Percentiles rank a stretch among this genome's conserved stretches.
These are phyloP conservation scores for Pocillopora verrucosa DNA, from an alignment of 64 coral and sea anemone species.

Conservation along the genomic window DNA sequence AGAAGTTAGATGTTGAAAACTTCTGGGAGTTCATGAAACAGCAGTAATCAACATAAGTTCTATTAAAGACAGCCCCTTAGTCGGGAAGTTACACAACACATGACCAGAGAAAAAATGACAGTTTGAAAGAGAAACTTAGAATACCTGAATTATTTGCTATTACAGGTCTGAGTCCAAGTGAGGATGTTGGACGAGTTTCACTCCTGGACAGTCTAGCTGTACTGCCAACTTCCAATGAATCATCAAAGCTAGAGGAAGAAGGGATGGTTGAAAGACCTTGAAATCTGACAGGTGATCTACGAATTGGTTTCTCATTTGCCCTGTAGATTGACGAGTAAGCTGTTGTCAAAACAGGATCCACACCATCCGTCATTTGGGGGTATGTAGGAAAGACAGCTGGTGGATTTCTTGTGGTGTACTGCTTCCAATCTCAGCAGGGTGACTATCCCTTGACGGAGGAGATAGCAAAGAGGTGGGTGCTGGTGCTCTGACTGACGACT, in stretches of 20 bases:
- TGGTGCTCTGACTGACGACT: background rate
- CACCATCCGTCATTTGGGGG: background rate
- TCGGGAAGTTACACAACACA: too few relatives aligned
- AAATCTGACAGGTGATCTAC: background rate
- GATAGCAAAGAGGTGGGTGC: background rate
- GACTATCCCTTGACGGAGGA: conserved; percentile 25
- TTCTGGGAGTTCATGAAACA: too few relatives aligned
- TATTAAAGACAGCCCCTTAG: too few relatives aligned
- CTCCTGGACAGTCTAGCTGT: background rate
- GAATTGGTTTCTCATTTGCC: background rate
- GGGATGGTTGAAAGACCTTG: conserved; percentile 13
- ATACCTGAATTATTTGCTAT: conserved; percentile 58
- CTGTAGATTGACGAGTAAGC: conserved; percentile 26
- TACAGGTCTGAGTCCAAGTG: conserved; percentile 41
- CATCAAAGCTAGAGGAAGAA: conserved; percentile 68
- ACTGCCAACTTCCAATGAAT: conserved; percentile 67
- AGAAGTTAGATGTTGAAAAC: too few relatives aligned
- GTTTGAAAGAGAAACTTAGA: too few relatives aligned
- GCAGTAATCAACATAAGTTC: too few relatives aligned
- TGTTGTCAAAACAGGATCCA: background rate
- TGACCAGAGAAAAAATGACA: too few relatives aligned
- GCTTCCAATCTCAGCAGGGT: background rate
- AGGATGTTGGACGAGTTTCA: conserved; percentile 14
- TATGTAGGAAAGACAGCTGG: background rate
- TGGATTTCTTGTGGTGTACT: background rate